A percentile compares a stretch with the other conserved stretches of the same genome.
These are phyloP conservation scores for Hemibagrus wyckioides DNA, from an alignment of 2,113 vertebrate species.

Conservation along the genomic window DNA sequence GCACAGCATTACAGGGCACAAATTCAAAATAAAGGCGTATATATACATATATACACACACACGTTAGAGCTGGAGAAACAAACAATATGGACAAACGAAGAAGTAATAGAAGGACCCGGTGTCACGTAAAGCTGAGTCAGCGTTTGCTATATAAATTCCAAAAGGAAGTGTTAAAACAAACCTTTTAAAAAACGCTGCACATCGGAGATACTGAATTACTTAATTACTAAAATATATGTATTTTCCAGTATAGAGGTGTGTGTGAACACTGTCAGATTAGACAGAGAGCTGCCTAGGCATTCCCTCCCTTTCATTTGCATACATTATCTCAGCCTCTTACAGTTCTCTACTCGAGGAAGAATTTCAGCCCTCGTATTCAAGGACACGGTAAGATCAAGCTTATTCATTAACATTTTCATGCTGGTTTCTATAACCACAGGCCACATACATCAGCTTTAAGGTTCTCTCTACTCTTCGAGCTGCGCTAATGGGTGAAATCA, in stretches of 20 bases:
- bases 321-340: slow-evolving; percentile 29
- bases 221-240: slow-evolving; percentile 36
- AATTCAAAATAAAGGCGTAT: slow-evolving; percentile 4
- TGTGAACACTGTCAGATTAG: neutral
- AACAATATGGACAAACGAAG: neutral
- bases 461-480: slow-evolving; percentile 1
- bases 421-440: slow-evolving; percentile 17
- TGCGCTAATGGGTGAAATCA: slow-evolving; percentile 32
- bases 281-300: slow-evolving; percentile 27
- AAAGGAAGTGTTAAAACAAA: neutral
- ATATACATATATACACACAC: neutral
- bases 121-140: neutral
- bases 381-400: slow-evolving; percentile 49
- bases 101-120: neutral
- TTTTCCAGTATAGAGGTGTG: slow-evolving; percentile 44
- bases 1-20: slow-evolving; percentile 8
- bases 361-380: slow-evolving; percentile 33
- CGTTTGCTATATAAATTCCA: neutral
- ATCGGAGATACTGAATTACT: no score
- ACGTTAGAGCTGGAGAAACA: slow-evolving; percentile 9
- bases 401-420: slow-evolving; percentile 41
- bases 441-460: slow-evolving; percentile 6
- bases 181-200: neutral
- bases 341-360: slow-evolving; percentile 15
- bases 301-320: slow-evolving; percentile 41